A percentile compares a stretch with the other conserved stretches of the same genome.
These are phyloP conservation scores for Clunio marinus DNA, from an alignment of 2,888 invertebrate species.

Conservation along the genomic window DNA sequence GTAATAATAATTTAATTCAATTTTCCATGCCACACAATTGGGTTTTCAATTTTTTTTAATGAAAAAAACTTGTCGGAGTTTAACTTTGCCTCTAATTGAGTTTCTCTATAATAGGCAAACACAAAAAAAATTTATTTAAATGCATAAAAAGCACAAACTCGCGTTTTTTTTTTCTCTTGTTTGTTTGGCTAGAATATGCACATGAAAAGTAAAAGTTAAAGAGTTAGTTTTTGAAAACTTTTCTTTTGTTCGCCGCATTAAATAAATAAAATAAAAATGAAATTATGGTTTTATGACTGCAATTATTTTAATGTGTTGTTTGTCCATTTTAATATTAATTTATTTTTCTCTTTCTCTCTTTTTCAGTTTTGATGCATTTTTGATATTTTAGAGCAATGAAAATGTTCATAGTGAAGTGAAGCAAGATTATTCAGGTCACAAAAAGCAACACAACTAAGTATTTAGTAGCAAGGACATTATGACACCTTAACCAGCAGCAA, in stretches of 20 bases:
- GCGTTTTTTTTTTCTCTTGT: no score
- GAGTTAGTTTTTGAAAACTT: neutral
- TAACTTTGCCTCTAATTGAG: slow-evolving; percentile 14
- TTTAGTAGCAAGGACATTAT: neutral
- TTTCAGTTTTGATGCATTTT: slow-evolving; percentile 18
- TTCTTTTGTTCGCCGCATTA: neutral
- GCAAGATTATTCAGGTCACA: no score
- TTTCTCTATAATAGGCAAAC: neutral
- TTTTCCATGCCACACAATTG: neutral
- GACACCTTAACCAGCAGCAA: neutral
- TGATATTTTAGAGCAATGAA: slow-evolving; percentile 20
- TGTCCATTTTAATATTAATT: slow-evolving; percentile 1
- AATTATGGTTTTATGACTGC: neutral
- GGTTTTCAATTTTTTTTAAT: slow-evolving; percentile 8
- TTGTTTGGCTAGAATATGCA: no score
- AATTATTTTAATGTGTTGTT: neutral
- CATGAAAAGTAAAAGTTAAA: no score
- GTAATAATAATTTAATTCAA: slow-evolving; percentile 22
- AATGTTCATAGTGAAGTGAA: neutral
- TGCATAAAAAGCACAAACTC: neutral
- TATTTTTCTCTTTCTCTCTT: neutral
- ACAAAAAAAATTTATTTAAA: neutral
- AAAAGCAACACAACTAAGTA: no score
- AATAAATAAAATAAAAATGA: neutral
- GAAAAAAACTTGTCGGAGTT: slow-evolving; percentile 22